Evolutionary conservation across 2,113 vertebrate genomes (phyloP).

Genomic region (Zootoca vivipara): DNA sequence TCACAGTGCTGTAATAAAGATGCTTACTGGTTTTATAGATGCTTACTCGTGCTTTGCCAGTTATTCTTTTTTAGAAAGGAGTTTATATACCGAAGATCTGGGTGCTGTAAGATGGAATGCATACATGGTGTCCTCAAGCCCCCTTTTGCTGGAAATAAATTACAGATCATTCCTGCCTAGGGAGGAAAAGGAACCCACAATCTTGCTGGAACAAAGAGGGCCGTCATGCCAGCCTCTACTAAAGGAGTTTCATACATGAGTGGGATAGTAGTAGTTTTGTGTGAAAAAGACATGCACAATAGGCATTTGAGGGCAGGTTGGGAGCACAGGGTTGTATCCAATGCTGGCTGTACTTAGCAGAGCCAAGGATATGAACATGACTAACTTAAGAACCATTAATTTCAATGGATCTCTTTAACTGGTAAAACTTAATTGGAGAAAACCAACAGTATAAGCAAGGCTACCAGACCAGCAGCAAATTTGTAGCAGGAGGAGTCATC

Average conservation of each 20-base stretch:
- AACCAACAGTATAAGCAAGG: slow-evolving; percentile 7
- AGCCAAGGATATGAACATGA: no score
- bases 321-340: background rate
- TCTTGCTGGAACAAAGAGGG: background rate
- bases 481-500: slow-evolving; percentile 52
- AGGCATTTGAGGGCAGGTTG: background rate
- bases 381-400: no score
- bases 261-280: background rate
- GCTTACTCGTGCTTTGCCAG: background rate
- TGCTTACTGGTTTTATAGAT: background rate
- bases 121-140: background rate
- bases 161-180: background rate
- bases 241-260: background rate
- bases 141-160: no score
- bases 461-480: slow-evolving; percentile 56
- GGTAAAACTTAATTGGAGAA: no score
- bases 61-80: background rate
- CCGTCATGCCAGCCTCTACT: no score
- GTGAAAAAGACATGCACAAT: background rate
- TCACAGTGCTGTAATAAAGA: background rate
- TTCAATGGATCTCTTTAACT: no score
- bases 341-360: background rate
- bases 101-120: background rate
- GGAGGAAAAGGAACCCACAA: background rate
- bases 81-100: background rate